Evolutionary conservation across 2,797 vertebrate genomes (phyloP).

Genomic region (Semaprochilodus insignis): DNA sequence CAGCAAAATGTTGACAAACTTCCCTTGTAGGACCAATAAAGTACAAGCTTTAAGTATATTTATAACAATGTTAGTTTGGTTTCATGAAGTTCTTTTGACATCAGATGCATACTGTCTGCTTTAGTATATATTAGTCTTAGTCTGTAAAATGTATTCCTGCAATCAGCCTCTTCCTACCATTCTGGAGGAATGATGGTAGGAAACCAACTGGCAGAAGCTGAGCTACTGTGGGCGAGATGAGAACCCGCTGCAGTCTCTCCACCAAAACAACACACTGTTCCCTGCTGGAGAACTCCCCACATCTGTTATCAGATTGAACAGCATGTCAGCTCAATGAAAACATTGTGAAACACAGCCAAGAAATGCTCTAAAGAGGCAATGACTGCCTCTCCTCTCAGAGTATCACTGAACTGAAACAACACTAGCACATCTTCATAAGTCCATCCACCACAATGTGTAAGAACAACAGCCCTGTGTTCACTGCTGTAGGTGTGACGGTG

Average conservation of each 20-base stretch:
- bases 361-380: neutral
- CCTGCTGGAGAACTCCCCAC: neutral
- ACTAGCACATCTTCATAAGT: neutral
- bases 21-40: no score
- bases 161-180: neutral
- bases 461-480: slow-evolving; percentile 8
- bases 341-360: neutral
- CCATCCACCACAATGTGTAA: neutral
- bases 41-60: no score
- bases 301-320: neutral
- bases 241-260: neutral
- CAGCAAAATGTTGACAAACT: no score
- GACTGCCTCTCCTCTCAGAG: neutral
- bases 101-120: no score
- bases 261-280: neutral
- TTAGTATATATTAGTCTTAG: neutral
- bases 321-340: neutral
- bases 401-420: neutral
- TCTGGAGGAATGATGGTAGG: neutral
- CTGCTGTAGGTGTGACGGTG: slow-evolving; percentile 7
- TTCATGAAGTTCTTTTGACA: no score
- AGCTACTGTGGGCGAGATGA: slow-evolving; percentile 27
- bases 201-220: slow-evolving; percentile 27
- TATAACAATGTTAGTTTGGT: no score
- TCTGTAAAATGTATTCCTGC: neutral